A percentile compares a stretch with the other conserved stretches of the same genome.
Evolutionary conservation across 2,113 vertebrate genomes (phyloP).

Genomic region (Cnemophilus loriae): DNA sequence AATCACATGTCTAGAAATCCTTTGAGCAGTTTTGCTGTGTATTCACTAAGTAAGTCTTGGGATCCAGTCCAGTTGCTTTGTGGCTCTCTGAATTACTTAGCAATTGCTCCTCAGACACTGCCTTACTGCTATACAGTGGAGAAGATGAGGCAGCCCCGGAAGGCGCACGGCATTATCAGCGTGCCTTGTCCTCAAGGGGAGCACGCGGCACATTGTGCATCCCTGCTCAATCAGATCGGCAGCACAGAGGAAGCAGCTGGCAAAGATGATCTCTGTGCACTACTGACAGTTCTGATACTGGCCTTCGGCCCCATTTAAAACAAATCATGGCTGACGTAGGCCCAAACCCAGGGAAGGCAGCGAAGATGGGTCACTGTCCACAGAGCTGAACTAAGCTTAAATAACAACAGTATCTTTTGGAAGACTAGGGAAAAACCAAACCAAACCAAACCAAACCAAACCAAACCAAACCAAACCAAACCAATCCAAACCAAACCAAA

Average conservation of each 20-base stretch:
- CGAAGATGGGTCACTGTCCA: too few relatives aligned
- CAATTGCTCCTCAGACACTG: neutral
- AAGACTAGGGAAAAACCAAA: neutral
- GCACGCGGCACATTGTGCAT: neutral
- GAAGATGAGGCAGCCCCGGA: neutral
- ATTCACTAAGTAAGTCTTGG: neutral
- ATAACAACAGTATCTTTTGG: neutral
- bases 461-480: neutral
- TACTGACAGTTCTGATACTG: neutral
- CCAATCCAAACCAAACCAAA: neutral
- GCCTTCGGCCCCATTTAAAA: neutral
- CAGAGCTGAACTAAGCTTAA: neutral
- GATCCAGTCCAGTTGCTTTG: neutral
- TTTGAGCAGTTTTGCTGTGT: neutral
- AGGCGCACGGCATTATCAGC: neutral
- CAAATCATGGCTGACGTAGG: rapidly evolving
- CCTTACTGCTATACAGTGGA: neutral
- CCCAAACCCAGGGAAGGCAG: neutral
- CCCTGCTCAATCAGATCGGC: neutral
- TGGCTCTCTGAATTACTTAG: neutral
- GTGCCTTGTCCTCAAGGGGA: neutral
- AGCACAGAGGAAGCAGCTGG: neutral
- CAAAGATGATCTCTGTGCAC: neutral
- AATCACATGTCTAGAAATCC: neutral
- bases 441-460: neutral